These are phyloP conservation scores for Hiodon alosoides DNA, from an alignment of 2,113 vertebrate genomes.

Conservation along the genomic window DNA sequence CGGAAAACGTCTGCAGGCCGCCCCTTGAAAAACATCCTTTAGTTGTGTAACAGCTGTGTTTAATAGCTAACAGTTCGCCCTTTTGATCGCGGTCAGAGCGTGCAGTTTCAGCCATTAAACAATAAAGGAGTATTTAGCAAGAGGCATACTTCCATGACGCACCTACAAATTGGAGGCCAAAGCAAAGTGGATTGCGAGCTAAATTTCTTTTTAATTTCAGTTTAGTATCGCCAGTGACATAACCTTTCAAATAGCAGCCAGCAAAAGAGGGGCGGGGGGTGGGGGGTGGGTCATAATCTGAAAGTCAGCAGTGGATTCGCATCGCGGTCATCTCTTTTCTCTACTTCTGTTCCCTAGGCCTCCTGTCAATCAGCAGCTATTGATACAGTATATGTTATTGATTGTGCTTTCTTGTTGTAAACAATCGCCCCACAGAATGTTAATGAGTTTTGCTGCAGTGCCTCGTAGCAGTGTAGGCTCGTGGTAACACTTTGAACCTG, in stretches of 20 bases:
- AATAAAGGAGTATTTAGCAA: too few species aligned
- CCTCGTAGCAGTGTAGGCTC: background rate
- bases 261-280: background rate
- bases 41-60: too few species aligned
- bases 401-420: conserved; percentile 13
- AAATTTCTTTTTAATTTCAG: too few species aligned
- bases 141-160: too few species aligned
- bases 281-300: background rate
- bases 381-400: conserved; percentile 13
- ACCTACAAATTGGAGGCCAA: background rate
- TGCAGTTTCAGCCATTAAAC: too few species aligned
- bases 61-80: background rate
- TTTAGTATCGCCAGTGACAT: too few species aligned
- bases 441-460: conserved; percentile 1
- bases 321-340: background rate
- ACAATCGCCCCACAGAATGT: background rate
- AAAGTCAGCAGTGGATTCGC: background rate
- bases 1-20: background rate
- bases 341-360: background rate
- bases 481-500: conserved; percentile 16
- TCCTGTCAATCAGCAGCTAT: conserved; percentile 9
- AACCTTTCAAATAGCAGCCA: background rate
- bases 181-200: too few species aligned
- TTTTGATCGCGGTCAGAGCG: background rate
- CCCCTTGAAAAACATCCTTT: too few species aligned